Evolutionary conservation across 1,140 invertebrate genomes (phyloP).

Genomic region (Dreissena rostriformis): DNA sequence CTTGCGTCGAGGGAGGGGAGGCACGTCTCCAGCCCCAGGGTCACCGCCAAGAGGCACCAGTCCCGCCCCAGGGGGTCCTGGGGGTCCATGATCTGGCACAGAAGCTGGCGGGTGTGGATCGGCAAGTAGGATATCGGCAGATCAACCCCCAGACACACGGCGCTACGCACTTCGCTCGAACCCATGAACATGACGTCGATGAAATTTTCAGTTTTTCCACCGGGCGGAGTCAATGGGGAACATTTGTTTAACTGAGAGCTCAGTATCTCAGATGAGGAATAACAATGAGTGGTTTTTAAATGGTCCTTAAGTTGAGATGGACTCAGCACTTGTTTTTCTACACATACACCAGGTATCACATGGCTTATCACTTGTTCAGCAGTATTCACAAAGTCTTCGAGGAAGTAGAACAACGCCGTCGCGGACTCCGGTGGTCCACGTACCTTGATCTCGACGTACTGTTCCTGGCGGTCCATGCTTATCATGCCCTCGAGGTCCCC

Average conservation of each 20-base stretch:
- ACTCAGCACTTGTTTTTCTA: constrained; percentile 87
- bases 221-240: constrained; percentile 77
- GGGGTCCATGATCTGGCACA: constrained; percentile 88
- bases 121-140: constrained; percentile 83
- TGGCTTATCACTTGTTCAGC: constrained; percentile 86
- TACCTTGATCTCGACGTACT: constrained; percentile 86
- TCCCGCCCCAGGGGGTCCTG: constrained; percentile 90
- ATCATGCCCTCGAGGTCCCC: constrained; percentile 88
- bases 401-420: constrained; percentile 85
- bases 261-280: constrained; percentile 85
- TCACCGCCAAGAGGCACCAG: constrained; percentile 91
- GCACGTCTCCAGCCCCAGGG: constrained; percentile 85
- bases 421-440: constrained; percentile 84
- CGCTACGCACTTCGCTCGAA: constrained; percentile 81
- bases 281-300: constrained; percentile 84
- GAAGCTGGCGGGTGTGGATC: constrained; percentile 81
- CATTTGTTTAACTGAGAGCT: constrained; percentile 76
- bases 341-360: constrained; percentile 86
- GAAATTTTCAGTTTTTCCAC: constrained; percentile 86
- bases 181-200: constrained; percentile 88
- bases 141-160: constrained; percentile 81
- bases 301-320: constrained; percentile 83
- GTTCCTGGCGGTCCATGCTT: constrained; percentile 84
- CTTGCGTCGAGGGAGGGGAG: constrained; percentile 83
- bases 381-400: constrained; percentile 88